Conservation (phyloP, 2,888 invertebrate species). For the Pollenia labialis region DNA sequence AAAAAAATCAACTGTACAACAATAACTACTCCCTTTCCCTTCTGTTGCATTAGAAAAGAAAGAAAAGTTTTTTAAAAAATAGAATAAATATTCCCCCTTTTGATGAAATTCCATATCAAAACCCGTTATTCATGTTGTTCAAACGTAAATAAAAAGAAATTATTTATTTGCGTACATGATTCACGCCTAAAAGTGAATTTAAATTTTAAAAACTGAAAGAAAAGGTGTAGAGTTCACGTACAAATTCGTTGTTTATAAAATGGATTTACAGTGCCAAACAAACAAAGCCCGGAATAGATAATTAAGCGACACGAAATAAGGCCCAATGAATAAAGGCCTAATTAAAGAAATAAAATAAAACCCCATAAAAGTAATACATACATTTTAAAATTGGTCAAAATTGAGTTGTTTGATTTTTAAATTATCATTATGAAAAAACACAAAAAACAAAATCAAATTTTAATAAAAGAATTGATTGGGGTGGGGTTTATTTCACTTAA, state of each 20-base stretch:
- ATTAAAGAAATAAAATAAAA: too few relatives aligned
- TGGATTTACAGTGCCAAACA: slow-evolving; percentile 5
- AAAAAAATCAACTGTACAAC: slow-evolving; percentile 70
- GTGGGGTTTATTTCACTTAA: too few relatives aligned
- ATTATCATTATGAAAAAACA: too few relatives aligned
- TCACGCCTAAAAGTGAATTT: not conserved
- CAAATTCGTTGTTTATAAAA: not conserved
- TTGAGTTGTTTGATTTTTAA: too few relatives aligned
- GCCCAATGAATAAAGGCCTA: too few relatives aligned
- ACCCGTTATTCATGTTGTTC: slow-evolving; percentile 35
- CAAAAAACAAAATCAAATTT: too few relatives aligned
- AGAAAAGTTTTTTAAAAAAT: not conserved
- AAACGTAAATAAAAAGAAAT: not conserved
- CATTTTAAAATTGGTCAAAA: too few relatives aligned
- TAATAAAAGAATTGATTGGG: too few relatives aligned
- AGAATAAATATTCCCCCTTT: not conserved
- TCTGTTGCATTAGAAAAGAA: not conserved
- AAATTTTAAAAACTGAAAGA: not conserved
- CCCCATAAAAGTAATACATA: too few relatives aligned
- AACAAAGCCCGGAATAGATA: too few relatives aligned
- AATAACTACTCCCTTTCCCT: not conserved
- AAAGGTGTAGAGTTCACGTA: slow-evolving; percentile 33
- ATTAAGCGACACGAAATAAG: too few relatives aligned
- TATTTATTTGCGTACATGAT: slow-evolving; percentile 23
- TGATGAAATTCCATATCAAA: not conserved